These are phyloP conservation scores for Uloborus plumipes DNA, from an alignment of 2,888 invertebrate species.

Conservation along the genomic window DNA sequence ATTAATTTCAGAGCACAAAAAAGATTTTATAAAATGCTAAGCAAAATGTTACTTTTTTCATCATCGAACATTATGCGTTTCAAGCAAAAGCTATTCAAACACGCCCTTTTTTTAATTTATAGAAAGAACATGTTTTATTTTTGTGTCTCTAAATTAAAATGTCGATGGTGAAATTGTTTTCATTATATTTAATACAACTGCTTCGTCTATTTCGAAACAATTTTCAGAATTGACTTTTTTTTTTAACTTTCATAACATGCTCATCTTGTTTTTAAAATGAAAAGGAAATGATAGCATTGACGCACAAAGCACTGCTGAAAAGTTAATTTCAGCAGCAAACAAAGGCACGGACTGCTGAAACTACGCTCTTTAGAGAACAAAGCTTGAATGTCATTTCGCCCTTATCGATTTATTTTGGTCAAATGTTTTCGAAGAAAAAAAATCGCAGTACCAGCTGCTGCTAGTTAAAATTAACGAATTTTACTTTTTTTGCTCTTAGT, in stretches of 20 bases:
- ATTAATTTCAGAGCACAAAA: conserved; percentile 19
- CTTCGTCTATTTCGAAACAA: conserved; percentile 26
- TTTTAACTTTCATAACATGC: background rate
- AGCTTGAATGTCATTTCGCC: conserved; percentile 48
- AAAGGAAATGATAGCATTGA: too few species aligned
- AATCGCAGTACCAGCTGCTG: conserved; percentile 29
- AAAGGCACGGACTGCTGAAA: conserved; percentile 32
- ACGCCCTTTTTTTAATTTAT: too few species aligned
- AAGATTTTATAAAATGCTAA: background rate
- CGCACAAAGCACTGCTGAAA: conserved; percentile 2
- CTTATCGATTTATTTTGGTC: conserved; percentile 26
- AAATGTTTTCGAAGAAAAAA: conserved; percentile 17
- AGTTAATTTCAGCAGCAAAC: conserved; percentile 47
- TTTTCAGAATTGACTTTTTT: conserved; percentile 10
- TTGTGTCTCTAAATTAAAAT: conserved; percentile 39
- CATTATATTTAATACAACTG: conserved; percentile 29
- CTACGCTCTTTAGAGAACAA: conserved; percentile 28
- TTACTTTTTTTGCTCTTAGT: conserved; percentile 16
- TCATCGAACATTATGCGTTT: too few species aligned
- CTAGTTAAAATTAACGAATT: conserved; percentile 41
- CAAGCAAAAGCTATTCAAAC: too few species aligned
- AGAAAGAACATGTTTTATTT: conserved; percentile 27
- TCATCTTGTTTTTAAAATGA: too few species aligned
- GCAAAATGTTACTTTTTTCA: too few species aligned
- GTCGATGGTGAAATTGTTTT: conserved; percentile 27